Evolutionary conservation across 2,113 vertebrate species (phyloP), one percentile per base, ranked within the genome.

Genomic region (Rhadina sibilatrix): DNA sequence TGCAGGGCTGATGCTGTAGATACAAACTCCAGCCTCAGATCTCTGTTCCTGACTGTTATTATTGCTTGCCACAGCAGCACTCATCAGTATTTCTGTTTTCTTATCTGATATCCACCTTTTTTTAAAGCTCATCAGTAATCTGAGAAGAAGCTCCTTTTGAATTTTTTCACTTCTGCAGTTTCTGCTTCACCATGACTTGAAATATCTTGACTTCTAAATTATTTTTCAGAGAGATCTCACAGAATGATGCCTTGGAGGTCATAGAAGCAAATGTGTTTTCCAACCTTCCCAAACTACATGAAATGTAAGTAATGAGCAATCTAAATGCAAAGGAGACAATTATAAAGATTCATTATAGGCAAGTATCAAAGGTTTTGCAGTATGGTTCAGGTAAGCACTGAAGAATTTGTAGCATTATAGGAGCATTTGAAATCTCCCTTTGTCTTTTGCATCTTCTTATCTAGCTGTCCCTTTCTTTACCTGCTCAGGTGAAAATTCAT

Each of bases 201-300:
- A 83, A 61, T 76, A 76, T 61, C 69, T 84, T 87, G 42, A 75
- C 96, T 96, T 96, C 30, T 96, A 90, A 93, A 90, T 90, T 96
- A 84, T 95, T 97, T 96, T 95, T 65, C 98, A 98, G 98, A 97
- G 98, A 98, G 93, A 98, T 98, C 92, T 98, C 98, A 52, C 98
- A 98, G 90, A 98, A 98, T 61, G 98, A 98, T 68, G 97, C 94
- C 83, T 96, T 98, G 96, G 97, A 98, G 97, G 97, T 94, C 71
- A 98, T 98, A 95, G 98, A 98, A 94, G 98, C 97, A 46, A 96
- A 98, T 68, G 98, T 97, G 64, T 98, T 98, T 97, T 98, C 97
- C 84, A 96, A 82, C 75, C 97, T 98, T 82, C 97, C 98, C 78
- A 98, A 97, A 60, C 96, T 98, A 78, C 97, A 98, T 83, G 98